Conservation (phyloP, 1,140 invertebrate genomes). For the Saccostrea cuccullata region DNA sequence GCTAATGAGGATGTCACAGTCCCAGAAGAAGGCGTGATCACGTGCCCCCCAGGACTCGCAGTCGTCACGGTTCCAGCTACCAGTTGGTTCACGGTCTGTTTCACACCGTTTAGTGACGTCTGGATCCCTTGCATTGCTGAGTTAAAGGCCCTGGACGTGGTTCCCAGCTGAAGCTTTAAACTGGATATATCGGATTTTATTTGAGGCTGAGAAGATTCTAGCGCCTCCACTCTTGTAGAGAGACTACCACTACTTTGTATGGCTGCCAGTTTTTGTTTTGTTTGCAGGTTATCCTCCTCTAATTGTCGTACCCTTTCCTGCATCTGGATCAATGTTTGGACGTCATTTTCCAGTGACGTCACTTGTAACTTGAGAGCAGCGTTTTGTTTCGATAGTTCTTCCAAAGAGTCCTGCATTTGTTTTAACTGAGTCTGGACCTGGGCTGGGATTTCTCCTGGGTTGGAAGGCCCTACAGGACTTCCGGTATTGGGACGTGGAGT, state of each 20-base stretch:
- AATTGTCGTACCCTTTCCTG: background rate
- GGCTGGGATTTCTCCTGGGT: conserved; percentile 8
- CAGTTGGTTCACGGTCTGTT: background rate
- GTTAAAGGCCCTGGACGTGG: background rate
- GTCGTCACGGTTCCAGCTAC: background rate
- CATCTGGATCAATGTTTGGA: background rate
- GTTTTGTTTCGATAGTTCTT: background rate
- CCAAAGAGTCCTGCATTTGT: background rate
- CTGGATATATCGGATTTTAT: background rate
- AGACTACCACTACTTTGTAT: conserved; percentile 4
- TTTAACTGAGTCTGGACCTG: background rate
- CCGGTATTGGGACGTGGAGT: background rate
- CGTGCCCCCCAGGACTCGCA: background rate
- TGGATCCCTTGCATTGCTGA: background rate
- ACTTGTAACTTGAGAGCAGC: conserved; percentile 17
- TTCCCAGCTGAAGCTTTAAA: conserved; percentile 1
- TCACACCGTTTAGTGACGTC: background rate
- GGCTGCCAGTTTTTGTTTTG: background rate
- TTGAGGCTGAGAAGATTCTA: background rate
- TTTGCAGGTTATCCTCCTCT: background rate
- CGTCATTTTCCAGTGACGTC: conserved; percentile 27
- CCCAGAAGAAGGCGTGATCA: background rate
- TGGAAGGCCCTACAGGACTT: background rate
- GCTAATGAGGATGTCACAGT: background rate
- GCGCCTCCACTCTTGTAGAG: background rate